Conservation (phyloP, 2,888 invertebrate species). For the Pyrgus malvae region DNA sequence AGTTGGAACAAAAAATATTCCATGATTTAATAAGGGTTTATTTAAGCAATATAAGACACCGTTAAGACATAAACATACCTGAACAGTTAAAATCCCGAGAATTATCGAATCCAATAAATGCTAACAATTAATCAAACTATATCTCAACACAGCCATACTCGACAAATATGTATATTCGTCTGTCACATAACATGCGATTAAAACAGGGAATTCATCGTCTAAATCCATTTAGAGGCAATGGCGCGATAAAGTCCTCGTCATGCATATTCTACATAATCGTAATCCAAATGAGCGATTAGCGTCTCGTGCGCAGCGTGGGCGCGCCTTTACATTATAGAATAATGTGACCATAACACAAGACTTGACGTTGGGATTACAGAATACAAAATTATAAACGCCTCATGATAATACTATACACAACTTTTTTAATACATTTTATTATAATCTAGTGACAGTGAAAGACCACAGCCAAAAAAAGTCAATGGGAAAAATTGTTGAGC, state of each 20-base stretch:
- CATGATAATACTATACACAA: too few species aligned
- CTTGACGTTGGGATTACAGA: too few species aligned
- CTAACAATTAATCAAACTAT: slow-evolving; percentile 4
- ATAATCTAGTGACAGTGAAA: too few species aligned
- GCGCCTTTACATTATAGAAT: slow-evolving; percentile 53
- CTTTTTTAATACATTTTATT: too few species aligned
- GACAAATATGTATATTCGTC: slow-evolving; percentile 16
- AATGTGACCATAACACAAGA: not conserved
- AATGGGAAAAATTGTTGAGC: too few species aligned
- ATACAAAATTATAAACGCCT: too few species aligned
- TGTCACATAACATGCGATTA: slow-evolving; percentile 25
- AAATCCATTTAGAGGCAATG: slow-evolving; percentile 70
- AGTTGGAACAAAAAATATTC: too few species aligned
- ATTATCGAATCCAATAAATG: not conserved
- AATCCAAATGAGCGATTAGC: slow-evolving; percentile 73
- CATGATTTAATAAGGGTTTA: too few species aligned
- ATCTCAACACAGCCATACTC: slow-evolving; percentile 1
- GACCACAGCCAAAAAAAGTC: too few species aligned
- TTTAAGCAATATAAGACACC: too few species aligned
- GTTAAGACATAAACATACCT: not conserved
- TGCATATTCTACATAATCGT: slow-evolving; percentile 69
- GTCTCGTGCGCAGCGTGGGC: slow-evolving; percentile 61
- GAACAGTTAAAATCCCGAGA: not conserved
- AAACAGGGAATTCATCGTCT: slow-evolving; percentile 40
- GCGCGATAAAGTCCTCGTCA: slow-evolving; percentile 62